These are phyloP conservation scores for Salvelinus alpinus DNA, from an alignment of 2,113 vertebrate species.

Conservation along the genomic window DNA sequence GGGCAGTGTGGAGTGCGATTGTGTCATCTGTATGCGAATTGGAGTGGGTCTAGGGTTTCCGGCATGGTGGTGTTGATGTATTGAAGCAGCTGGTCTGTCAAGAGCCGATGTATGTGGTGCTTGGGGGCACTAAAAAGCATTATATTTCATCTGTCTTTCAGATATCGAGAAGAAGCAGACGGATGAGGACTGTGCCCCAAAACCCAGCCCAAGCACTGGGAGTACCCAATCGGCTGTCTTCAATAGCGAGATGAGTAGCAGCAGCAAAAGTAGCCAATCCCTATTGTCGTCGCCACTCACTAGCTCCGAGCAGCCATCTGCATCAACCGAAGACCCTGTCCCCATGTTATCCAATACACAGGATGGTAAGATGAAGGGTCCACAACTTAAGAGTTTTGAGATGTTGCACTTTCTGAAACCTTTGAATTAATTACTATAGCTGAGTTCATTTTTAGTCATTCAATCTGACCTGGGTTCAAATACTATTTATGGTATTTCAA, in stretches of 20 bases:
- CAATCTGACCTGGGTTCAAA: too few species aligned
- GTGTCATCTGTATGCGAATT: too few species aligned
- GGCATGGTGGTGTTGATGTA: too few species aligned
- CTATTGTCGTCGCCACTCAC: slow-evolving; percentile 78
- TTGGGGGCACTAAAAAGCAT: not conserved
- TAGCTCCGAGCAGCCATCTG: slow-evolving; percentile 81
- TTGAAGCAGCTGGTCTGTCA: too few species aligned
- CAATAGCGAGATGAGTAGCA: slow-evolving; percentile 61
- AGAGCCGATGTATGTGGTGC: too few species aligned
- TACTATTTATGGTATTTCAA: too few species aligned
- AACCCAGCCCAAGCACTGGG: slow-evolving; percentile 85
- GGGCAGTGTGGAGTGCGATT: too few species aligned
- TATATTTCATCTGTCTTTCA: slow-evolving; percentile 61
- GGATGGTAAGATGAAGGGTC: slow-evolving; percentile 79
- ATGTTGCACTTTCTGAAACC: not conserved
- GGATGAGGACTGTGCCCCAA: slow-evolving; percentile 86
- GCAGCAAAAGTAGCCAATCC: slow-evolving; percentile 85
- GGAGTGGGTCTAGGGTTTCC: too few species aligned
- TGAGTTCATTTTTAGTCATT: not conserved
- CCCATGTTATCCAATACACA: slow-evolving; percentile 79
- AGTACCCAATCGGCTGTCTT: slow-evolving; percentile 78
- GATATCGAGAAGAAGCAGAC: slow-evolving; percentile 79
- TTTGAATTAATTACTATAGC: not conserved
- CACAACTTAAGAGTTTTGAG: not conserved
- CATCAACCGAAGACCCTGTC: slow-evolving; percentile 82